Conservation (phyloP, 2,797 vertebrate genomes). For the Crypturellus tataupa region DNA sequence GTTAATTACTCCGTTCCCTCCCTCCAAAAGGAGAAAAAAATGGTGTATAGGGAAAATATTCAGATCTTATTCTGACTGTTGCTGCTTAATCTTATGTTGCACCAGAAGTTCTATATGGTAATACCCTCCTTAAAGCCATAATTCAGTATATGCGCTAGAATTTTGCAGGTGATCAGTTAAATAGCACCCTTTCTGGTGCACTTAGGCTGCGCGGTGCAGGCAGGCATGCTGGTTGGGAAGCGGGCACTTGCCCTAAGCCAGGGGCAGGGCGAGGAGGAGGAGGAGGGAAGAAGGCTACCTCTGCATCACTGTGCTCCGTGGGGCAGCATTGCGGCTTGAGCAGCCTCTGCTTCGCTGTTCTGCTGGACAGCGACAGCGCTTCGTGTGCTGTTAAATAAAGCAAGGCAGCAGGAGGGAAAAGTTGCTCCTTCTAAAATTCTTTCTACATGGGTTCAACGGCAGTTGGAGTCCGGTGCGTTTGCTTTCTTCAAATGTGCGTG, state of each 20-base stretch:
- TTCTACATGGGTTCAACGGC: background rate
- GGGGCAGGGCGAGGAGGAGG: background rate
- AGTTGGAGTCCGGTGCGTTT: background rate
- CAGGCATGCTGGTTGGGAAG: background rate
- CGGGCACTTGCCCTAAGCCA: background rate
- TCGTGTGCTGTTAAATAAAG: conserved; percentile 25
- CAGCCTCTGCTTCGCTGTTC: conserved; percentile 63
- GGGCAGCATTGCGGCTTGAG: background rate
- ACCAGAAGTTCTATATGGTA: background rate
- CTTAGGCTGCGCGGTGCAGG: background rate
- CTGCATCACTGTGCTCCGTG: too few species aligned
- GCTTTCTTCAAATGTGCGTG: background rate
- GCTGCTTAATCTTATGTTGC: background rate
- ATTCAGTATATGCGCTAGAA: background rate
- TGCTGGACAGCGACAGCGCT: conserved; percentile 55
- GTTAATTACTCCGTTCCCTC: too few species aligned
- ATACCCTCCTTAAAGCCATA: background rate
- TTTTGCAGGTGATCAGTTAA: background rate
- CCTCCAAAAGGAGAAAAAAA: background rate
- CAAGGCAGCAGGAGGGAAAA: conserved; percentile 8
- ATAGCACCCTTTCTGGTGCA: background rate
- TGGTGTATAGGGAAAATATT: background rate
- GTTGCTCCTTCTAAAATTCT: background rate
- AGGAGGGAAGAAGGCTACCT: too few species aligned
- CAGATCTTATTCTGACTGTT: background rate